Conservation (phyloP, 2,113 vertebrate genomes). For the Mesoclemmys tuberculata region DNA sequence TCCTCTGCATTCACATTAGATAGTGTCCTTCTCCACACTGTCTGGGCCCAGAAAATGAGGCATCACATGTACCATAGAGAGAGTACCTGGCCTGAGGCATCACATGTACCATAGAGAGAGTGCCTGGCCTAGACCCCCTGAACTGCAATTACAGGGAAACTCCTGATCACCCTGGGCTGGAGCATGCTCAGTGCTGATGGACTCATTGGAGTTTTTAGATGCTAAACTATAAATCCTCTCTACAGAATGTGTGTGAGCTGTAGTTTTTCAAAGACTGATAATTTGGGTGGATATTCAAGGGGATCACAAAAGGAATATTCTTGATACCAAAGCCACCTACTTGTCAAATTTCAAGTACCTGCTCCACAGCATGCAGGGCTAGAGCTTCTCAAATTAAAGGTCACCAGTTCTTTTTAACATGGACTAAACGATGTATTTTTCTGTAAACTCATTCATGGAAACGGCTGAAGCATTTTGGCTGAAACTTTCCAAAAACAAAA, state of each 20-base stretch:
- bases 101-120: not conserved
- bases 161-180: fast-evolving
- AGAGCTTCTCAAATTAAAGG: not conserved
- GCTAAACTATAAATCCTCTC: not conserved
- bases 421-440: not conserved
- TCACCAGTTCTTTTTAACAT: fast-evolving
- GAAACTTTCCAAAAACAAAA: not conserved
- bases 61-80: not conserved
- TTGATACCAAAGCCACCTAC: not conserved
- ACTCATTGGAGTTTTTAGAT: not conserved
- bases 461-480: not conserved
- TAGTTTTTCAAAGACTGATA: not conserved
- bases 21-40: not conserved
- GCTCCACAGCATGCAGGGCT: fast-evolving
- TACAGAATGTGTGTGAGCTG: not conserved
- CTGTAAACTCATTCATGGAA: not conserved
- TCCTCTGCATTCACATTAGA: not conserved
- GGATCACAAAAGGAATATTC: not conserved
- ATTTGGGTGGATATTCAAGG: not conserved
- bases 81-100: too few species aligned
- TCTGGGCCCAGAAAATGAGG: fast-evolving
- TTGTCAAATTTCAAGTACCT: slow-evolving; percentile 5
- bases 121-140: not conserved
- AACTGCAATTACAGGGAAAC: not conserved
- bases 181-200: not conserved